Conservation (phyloP, 1,140 invertebrate genomes). For the Pristionchus pacificus region DNA sequence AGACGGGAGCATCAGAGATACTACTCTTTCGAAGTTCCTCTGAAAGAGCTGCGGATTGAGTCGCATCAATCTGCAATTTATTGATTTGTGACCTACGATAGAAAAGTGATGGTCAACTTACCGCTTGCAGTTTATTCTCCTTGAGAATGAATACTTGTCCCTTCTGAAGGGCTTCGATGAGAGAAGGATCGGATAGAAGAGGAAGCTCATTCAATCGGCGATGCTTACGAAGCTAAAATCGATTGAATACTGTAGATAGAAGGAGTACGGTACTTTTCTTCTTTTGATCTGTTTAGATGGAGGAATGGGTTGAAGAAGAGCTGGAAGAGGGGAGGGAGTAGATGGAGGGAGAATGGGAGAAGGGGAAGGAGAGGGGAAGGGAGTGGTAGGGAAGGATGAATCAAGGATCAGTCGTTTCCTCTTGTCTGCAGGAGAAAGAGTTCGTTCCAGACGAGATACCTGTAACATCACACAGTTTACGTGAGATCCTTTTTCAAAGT, state of each 20-base stretch:
- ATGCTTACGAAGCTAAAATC: not conserved
- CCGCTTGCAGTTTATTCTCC: not conserved
- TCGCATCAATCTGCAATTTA: too few species aligned
- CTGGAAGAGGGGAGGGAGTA: not conserved
- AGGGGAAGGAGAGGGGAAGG: not conserved
- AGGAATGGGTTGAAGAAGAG: too few species aligned
- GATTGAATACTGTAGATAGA: not conserved
- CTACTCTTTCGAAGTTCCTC: not conserved
- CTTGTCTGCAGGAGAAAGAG: not conserved
- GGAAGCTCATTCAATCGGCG: not conserved
- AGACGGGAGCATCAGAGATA: not conserved
- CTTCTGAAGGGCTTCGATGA: not conserved
- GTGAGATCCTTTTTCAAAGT: too few species aligned
- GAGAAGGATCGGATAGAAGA: not conserved
- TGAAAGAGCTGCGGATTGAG: too few species aligned
- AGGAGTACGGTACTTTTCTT: too few species aligned
- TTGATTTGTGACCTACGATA: too few species aligned
- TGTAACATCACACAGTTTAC: too few species aligned
- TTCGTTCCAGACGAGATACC: not conserved
- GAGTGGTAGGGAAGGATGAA: not conserved
- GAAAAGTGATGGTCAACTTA: not conserved
- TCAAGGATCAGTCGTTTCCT: not conserved
- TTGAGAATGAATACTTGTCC: conserved; percentile 1
- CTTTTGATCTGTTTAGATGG: too few species aligned
- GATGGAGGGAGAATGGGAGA: not conserved